A percentile compares a stretch with the other conserved stretches of the same genome.
These are phyloP conservation scores for Todus mexicanus DNA, from an alignment of 2,797 vertebrate genomes.

Conservation along the genomic window DNA sequence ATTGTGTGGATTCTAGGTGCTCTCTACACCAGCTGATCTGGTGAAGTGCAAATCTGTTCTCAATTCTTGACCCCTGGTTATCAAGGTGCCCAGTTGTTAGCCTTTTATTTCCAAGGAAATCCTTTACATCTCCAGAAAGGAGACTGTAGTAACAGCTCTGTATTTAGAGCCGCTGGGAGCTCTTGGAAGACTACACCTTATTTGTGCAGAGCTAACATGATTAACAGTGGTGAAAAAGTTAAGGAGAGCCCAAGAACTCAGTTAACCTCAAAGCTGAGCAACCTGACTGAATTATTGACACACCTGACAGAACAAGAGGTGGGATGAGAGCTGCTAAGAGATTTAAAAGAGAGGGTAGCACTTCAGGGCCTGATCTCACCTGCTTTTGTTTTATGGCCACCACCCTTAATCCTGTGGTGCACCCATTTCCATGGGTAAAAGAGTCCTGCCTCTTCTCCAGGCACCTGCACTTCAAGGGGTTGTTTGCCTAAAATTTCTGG, in stretches of 20 bases:
- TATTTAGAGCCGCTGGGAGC: not conserved
- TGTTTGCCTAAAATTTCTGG: not conserved
- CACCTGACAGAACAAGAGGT: not conserved
- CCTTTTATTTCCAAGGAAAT: not conserved
- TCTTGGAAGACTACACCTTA: not conserved
- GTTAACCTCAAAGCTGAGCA: not conserved
- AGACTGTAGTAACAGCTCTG: not conserved
- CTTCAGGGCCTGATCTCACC: not conserved
- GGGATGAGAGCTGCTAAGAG: not conserved
- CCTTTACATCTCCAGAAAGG: not conserved
- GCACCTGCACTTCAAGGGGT: accelerated
- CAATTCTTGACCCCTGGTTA: not conserved
- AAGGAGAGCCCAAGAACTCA: not conserved
- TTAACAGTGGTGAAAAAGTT: not conserved
- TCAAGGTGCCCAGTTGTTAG: not conserved
- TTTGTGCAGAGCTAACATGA: not conserved
- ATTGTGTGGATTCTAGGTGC: not conserved
- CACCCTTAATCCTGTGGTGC: not conserved
- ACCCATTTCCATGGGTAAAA: not conserved
- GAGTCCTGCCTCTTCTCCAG: not conserved
- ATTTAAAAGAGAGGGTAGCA: not conserved
- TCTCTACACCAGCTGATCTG: not conserved
- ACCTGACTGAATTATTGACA: not conserved
- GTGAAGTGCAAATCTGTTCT: not conserved
- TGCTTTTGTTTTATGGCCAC: not conserved